These are phyloP conservation scores for Sturmia bella DNA, from an alignment of 2,888 invertebrate genomes.

Conservation along the genomic window DNA sequence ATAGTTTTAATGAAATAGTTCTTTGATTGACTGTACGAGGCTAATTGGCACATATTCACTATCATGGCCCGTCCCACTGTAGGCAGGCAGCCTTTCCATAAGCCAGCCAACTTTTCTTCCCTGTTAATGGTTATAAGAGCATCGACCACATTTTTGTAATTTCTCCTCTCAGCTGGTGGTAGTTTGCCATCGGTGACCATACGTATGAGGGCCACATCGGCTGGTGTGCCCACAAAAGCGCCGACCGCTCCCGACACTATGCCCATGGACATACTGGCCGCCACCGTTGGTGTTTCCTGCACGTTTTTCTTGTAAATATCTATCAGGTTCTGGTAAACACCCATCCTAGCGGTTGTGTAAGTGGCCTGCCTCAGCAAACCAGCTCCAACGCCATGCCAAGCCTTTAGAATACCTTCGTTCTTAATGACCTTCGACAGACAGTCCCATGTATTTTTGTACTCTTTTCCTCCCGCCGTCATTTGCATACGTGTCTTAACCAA, in stretches of 20 bases:
- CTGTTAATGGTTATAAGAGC: slow-evolving; percentile 90
- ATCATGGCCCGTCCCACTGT: slow-evolving; percentile 97
- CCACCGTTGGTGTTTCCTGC: slow-evolving; percentile 89
- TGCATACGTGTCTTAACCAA: slow-evolving; percentile 99
- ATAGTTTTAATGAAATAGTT: slow-evolving; percentile 84
- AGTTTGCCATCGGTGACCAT: slow-evolving; percentile 99
- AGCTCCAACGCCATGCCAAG: slow-evolving; percentile 96
- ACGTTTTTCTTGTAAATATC: slow-evolving; percentile 86
- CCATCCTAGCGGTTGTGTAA: slow-evolving; percentile 97
- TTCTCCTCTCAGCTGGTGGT: slow-evolving; percentile 92
- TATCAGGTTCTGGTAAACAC: slow-evolving; percentile 95
- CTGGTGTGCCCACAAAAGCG: slow-evolving; percentile 97
- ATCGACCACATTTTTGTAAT: slow-evolving; percentile 96
- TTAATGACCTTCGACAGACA: slow-evolving; percentile 89
- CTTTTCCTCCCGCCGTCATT: slow-evolving; percentile 85
- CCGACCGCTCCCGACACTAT: slow-evolving; percentile 89
- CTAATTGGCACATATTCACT: slow-evolving; percentile 98
- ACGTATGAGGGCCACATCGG: slow-evolving; percentile 96
- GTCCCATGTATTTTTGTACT: slow-evolving; percentile 90
- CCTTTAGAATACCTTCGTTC: slow-evolving; percentile 92
- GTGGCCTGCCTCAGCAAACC: slow-evolving; percentile 97
- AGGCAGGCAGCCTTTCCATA: slow-evolving; percentile 97
- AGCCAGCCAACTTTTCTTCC: slow-evolving; percentile 89
- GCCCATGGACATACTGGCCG: slow-evolving; percentile 91
- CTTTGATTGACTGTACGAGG: slow-evolving; percentile 96